Conservation (phyloP, 2,797 vertebrate genomes). For the Leucoraja ocellata region DNA sequence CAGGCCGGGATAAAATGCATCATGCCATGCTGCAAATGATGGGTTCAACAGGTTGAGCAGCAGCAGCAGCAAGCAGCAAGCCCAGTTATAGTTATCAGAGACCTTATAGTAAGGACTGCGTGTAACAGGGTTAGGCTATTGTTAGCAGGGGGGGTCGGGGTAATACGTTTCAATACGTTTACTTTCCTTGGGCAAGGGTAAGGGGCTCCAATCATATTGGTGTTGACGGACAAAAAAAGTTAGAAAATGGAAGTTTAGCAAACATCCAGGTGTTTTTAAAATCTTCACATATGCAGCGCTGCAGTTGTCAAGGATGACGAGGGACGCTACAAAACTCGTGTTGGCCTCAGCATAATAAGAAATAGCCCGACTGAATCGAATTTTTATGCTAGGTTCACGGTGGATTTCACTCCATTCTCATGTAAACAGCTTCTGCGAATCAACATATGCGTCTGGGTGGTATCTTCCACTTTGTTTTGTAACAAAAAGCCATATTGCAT, state of each 20-base stretch:
- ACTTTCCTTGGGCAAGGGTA: neutral
- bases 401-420: constrained; percentile 86
- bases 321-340: constrained; percentile 62
- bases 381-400: constrained; percentile 78
- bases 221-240: neutral
- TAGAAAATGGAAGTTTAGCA: constrained; percentile 52
- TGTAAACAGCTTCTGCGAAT: constrained; percentile 86
- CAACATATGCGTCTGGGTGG: constrained; percentile 95
- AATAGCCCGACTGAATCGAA: constrained; percentile 70
- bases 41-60: neutral
- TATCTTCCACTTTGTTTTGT: constrained; percentile 93
- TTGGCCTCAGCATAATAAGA: constrained; percentile 66
- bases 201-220: neutral
- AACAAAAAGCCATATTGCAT: constrained; percentile 99
- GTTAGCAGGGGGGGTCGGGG: no score
- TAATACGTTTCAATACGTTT: neutral
- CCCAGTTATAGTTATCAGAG: constrained; percentile 13
- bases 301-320: constrained; percentile 66
- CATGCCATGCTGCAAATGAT: neutral
- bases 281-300: constrained; percentile 64
- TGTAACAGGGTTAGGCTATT: neutral
- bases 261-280: constrained; percentile 59
- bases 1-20: neutral
- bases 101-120: neutral
- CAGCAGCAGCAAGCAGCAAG: no score